Base-by-base conservation (phyloP, 2,888 invertebrate genomes). In the Drosophila atripex region DNA sequence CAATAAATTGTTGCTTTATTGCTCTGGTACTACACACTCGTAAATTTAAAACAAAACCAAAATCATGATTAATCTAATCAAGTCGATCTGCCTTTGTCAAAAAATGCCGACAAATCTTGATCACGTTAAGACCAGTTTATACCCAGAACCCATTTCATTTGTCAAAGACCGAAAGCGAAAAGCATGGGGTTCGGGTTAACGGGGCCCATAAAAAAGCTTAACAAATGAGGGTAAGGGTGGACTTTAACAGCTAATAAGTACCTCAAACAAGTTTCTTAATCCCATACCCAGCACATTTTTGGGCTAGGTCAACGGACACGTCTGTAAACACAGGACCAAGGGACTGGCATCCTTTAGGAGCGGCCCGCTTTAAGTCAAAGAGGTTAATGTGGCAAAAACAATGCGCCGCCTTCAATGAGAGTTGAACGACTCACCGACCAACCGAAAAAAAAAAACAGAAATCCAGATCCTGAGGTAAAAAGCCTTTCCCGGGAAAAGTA, bases 401-500 rank as follows among this genome's bases (percentile, higher is more conserved):
- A 66, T 61, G 54, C 23, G 25, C 49, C 38, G 53, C 50, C 53
- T 60, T 54, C 60, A 59, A 54, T 50, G 68, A 54, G 43, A 54
- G 69, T 51, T 38, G 49, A 68, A 68, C 54, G 53, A 50, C 57
- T 49, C 28, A 28, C 28, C 9, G 28, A 28, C 28, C 28, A 8
- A 28, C 49, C 12, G 9, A 30, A 18, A n/a, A n/a, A n/a, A 43
- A 61, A 52, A 53, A 61, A 9, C n/a, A 30, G 25, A 16, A 63
- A 53, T 57, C 39, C 32, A 56, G 47, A 58, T n/a, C n/a, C 56
- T 6, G 41, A 71, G 78, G 76, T 72, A 76, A 80, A 43, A 76
- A 59, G 72, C 61, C 75, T 73, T 63, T 73, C 71, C 75, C 75
- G 46, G 59, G 25, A 57, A 35, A 77, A 68, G 75, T 77, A 73